Evolutionary conservation across 2,113 vertebrate species (phyloP), one percentile per base, ranked within the genome.

Genomic region (Callorhinus ursinus): DNA sequence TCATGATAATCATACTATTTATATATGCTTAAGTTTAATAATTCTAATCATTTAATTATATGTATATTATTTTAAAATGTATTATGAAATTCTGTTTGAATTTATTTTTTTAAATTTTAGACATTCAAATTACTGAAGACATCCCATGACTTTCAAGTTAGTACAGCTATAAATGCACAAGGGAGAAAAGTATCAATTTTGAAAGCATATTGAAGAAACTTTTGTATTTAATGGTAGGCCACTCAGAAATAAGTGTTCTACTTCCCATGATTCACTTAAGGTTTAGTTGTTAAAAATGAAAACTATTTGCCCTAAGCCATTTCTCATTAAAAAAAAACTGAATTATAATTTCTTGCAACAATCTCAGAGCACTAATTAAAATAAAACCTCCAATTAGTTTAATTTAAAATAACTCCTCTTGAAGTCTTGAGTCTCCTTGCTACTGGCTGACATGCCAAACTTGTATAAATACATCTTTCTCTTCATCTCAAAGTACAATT

Each of bases 281-380:
- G 16, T 10, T 81, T 86, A 77, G 86, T 46, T 7, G 4, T 31
- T 88, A 90, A 69, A 90, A 92, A 69, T 80, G 31, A 95, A 57
- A 83, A 80, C 2, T 18, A 22, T 92, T 79, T 88, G 63, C 80
- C 63, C 65, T 76, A 88, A 96, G 51, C 46, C 26, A 88, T 86
- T 95, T 88, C 46, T 98, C n/a, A 94, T 77, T 94, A 28, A 55
- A 95, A 97, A 89, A 22, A n/a, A 89, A 94, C 46, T 86, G 81
- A 96, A 95, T 90, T 95, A 93, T 93, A 96, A 96, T 90, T 96
- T 97, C 26, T 61, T 88, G 15, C 2, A 85, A 81, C 14, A 82
- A 74, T 80, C 67, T 95, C 55, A 72, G n/a, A 86, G 7, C 39
- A 88, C 79, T 93, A 95, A 96, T 94, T 96, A 97, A 97, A 98